A percentile compares a stretch with the other conserved stretches of the same genome.
Conservation (phyloP, 1,140 invertebrate genomes). For the Globodera rostochiensis region DNA sequence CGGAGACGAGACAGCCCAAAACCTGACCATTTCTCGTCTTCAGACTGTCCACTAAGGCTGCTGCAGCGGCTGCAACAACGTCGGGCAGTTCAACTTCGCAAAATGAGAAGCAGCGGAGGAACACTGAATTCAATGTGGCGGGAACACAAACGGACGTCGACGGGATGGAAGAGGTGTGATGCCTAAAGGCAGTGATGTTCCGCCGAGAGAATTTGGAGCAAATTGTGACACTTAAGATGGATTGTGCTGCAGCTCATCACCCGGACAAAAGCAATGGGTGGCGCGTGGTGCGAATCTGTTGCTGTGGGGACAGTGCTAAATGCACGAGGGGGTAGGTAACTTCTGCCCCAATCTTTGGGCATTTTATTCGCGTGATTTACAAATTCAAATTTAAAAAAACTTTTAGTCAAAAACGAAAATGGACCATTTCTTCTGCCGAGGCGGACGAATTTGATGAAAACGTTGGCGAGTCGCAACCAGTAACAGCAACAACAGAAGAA, state of each 20-base stretch:
- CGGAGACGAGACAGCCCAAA: constrained; percentile 16
- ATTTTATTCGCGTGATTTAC: no score
- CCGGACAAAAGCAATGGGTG: constrained; percentile 4
- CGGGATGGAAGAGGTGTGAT: background rate
- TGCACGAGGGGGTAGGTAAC: constrained; percentile 9
- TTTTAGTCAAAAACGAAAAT: constrained; percentile 8
- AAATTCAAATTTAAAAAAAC: background rate
- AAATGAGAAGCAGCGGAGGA: background rate
- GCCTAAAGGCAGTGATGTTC: background rate
- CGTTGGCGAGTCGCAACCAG: background rate
- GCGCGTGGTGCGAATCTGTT: constrained; percentile 43
- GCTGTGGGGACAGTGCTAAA: constrained; percentile 37
- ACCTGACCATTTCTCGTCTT: constrained; percentile 1
- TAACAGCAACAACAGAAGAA: background rate
- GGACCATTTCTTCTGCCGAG: background rate
- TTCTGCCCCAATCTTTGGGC: no score
- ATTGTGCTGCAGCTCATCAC: background rate
- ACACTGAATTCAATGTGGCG: background rate
- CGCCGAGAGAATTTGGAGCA: background rate
- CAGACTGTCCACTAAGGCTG: constrained; percentile 43
- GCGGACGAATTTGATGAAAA: background rate
- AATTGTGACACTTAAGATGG: background rate
- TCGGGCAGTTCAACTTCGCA: background rate
- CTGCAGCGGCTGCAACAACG: constrained; percentile 28
- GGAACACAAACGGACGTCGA: constrained; percentile 3